A percentile compares a stretch with the other conserved stretches of the same genome.
phyloP scores from a whole-genome alignment of 2,113 vertebrate species.

The Hyaena hyaena region DNA sequence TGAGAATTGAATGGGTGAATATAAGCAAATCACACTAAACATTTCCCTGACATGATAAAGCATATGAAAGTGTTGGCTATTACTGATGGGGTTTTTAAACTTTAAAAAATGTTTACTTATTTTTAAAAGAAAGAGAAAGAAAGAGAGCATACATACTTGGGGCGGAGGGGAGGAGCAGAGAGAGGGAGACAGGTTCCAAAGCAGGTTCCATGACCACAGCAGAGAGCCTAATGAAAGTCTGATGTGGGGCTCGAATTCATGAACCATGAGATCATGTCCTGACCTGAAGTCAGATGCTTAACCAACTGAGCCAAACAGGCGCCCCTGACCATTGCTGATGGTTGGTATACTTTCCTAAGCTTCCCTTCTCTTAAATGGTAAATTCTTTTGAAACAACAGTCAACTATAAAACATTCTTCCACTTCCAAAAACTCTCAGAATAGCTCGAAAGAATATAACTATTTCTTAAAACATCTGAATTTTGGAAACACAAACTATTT shows the following conservation, averaged over 20 bases:
- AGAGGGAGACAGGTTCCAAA: too few species aligned
- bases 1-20: neutral
- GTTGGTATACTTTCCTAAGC: neutral
- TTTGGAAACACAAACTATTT: neutral
- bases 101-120: too few species aligned
- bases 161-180: too few species aligned
- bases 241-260: too few species aligned
- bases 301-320: too few species aligned
- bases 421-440: constrained; percentile 24
- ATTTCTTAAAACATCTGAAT: neutral
- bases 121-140: too few species aligned
- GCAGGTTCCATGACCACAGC: too few species aligned
- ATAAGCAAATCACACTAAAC: neutral
- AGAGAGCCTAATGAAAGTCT: too few species aligned
- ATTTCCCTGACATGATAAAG: neutral
- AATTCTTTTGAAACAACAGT: neutral
- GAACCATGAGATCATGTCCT: too few species aligned
- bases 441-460: neutral
- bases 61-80: neutral
- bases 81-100: neutral
- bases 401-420: neutral
- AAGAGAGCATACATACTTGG: too few species aligned
- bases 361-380: neutral
- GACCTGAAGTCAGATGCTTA: too few species aligned
- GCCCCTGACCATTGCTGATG: neutral